Base-by-base conservation (phyloP, 2,888 invertebrate species). In the Cephus sareptanus region DNA sequence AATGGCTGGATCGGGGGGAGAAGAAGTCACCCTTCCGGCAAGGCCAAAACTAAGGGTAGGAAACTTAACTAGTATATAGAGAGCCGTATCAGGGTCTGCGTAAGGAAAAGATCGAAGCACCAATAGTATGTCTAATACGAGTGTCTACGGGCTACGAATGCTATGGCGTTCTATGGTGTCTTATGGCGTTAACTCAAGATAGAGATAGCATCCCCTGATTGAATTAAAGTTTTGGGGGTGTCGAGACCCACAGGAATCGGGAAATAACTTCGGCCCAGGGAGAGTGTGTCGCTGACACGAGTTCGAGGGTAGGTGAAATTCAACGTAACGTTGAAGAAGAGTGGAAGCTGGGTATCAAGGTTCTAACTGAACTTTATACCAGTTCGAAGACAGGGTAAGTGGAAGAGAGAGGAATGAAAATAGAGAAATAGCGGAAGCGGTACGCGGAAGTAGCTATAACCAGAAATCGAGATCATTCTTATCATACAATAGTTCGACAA, bases 191-290 rank as follows among this genome's bases (percentile, higher is more conserved):
- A 15, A 56, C 56, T 56, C 2, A 56, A 56, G 56, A 23, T 23
- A 23, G 56, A 56, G 40, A 40, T 6, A 40, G 56, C 23, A 23
- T 23, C 56, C 6, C 79, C 76, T 81, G 79, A 79, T 81, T 77
- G 81, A 81, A 81, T 79, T 77, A 77, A 81, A 81, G 79, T 81
- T 81, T 81, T 76, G 76, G 76, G 75, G 76, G 75, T 75, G 76
- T 69, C 76, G 79, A 35, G 81, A 56, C 76, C 74, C 73, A 79
- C 77, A 56, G 56, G 56, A 56, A 6, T 56, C 15, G 23, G 56
- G 9, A 9, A 56, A 9, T 56, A 56, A 56, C 56, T 56, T 56
- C 9, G 9, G 0, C 1, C 56, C 56, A 23, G 56, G 9, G 23
- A 56, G 56, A 56, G 56, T 23, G 56, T 56, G 56, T 56, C 56